These are phyloP conservation scores for Orycteropus afer DNA, from an alignment of 2,113 vertebrate species.

Conservation along the genomic window DNA sequence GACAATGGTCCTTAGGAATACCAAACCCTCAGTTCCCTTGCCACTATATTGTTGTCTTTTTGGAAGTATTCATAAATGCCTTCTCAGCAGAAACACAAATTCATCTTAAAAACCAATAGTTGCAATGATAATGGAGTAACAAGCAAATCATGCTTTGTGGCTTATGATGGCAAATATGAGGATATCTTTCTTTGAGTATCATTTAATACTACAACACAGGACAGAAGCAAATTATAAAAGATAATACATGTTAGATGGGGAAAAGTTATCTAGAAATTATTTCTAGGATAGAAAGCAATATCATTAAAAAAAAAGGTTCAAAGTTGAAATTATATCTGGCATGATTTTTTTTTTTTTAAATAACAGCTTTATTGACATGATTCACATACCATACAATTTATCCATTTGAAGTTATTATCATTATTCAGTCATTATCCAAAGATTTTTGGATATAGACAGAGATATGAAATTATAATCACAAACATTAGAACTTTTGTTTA, in stretches of 20 bases:
- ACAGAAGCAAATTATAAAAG: not conserved
- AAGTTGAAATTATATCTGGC: not conserved
- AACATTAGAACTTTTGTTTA: no score
- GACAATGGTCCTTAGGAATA: not conserved
- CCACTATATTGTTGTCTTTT: not conserved
- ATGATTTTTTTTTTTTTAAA: no score
- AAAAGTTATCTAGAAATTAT: not conserved
- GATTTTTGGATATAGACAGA: no score
- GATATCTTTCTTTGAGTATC: not conserved
- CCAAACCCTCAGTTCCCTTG: not conserved
- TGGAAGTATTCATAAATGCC: not conserved
- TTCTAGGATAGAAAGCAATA: not conserved
- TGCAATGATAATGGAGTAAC: not conserved
- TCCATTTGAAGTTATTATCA: no score
- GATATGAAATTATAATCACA: no score
- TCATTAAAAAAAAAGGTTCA: not conserved
- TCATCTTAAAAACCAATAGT: not conserved
- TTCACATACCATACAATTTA: no score
- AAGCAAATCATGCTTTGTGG: not conserved
- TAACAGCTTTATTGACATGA: no score
- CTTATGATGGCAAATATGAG: not conserved
- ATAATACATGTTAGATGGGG: not conserved
- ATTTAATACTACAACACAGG: not conserved
- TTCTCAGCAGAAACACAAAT: constrained; percentile 33
- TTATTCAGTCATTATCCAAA: no score